These are phyloP conservation scores for Chrysocyon brachyurus DNA, from an alignment of 2,797 vertebrate species.

Conservation along the genomic window DNA sequence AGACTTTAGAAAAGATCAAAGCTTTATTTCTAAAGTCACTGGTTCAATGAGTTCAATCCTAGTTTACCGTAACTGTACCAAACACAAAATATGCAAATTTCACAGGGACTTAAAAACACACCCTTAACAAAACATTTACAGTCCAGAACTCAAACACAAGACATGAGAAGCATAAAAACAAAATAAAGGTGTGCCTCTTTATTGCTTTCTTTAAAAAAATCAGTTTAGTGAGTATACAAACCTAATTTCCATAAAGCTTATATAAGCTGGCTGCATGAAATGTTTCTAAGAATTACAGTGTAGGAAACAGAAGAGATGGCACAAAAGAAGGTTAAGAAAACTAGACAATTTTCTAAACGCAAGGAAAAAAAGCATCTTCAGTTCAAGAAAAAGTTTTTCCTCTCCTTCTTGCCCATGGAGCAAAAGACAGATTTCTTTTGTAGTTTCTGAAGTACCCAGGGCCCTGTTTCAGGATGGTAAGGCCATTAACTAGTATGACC, in stretches of 20 bases:
- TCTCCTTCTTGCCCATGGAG: neutral
- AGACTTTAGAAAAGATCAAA: neutral
- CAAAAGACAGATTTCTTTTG: neutral
- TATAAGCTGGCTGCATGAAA: neutral
- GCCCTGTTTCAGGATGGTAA: neutral
- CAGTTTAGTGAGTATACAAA: neutral
- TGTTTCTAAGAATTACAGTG: neutral
- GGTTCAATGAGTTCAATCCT: neutral
- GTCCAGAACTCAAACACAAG: neutral
- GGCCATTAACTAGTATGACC: neutral
- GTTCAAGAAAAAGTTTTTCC: neutral
- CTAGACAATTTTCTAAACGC: neutral
- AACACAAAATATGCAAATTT: neutral
- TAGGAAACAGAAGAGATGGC: constrained; percentile 3
- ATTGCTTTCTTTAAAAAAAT: neutral
- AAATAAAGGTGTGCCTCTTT: neutral
- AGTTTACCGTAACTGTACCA: neutral
- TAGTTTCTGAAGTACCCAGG: neutral
- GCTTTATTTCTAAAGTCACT: neutral
- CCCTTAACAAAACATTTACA: neutral
- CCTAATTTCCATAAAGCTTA: constrained; percentile 5
- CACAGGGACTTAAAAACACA: neutral
- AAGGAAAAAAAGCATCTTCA: neutral
- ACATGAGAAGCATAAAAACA: neutral
- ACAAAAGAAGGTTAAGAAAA: constrained; percentile 33